These are phyloP conservation scores for Lomographa bimaculata DNA, from an alignment of 2,888 invertebrate genomes.

Conservation along the genomic window DNA sequence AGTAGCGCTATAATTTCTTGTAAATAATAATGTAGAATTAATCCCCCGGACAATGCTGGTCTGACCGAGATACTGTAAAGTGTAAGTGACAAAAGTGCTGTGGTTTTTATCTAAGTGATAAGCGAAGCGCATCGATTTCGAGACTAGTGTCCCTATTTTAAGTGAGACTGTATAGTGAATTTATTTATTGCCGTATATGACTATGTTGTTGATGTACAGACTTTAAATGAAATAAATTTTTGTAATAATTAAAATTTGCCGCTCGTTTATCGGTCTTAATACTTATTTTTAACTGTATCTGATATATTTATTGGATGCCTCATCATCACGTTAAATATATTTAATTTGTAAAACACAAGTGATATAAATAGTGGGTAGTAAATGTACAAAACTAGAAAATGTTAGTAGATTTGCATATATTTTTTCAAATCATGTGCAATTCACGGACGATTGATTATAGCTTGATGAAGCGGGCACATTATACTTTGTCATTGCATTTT, in stretches of 20 bases:
- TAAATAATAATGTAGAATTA: constrained; percentile 61
- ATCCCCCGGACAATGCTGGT: constrained; percentile 62
- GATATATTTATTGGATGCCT: constrained; percentile 70
- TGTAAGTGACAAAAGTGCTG: constrained; percentile 82
- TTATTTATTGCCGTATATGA: constrained; percentile 78
- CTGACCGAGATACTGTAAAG: constrained; percentile 63
- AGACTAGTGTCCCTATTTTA: constrained; percentile 66
- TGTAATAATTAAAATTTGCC: constrained; percentile 71
- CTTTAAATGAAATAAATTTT: constrained; percentile 67
- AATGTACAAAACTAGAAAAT: constrained; percentile 78
- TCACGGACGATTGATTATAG: constrained; percentile 63
- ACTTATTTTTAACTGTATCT: constrained; percentile 54
- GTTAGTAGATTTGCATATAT: constrained; percentile 74
- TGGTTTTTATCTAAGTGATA: constrained; percentile 81
- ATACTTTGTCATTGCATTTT: constrained; percentile 77
- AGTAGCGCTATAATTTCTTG: constrained; percentile 56
- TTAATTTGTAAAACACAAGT: constrained; percentile 69
- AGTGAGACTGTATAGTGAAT: constrained; percentile 77
- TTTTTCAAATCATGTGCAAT: constrained; percentile 78
- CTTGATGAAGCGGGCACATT: constrained; percentile 61
- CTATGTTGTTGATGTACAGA: constrained; percentile 73
- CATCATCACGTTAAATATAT: constrained; percentile 53
- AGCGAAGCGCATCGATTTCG: constrained; percentile 68
- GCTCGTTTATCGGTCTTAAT: constrained; percentile 50
- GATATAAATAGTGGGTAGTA: constrained; percentile 72